Evolutionary conservation across 92 coral and sea anemone species (phyloP), one percentile per base, ranked within the genome.

Genomic region (Siderastrea siderea): DNA sequence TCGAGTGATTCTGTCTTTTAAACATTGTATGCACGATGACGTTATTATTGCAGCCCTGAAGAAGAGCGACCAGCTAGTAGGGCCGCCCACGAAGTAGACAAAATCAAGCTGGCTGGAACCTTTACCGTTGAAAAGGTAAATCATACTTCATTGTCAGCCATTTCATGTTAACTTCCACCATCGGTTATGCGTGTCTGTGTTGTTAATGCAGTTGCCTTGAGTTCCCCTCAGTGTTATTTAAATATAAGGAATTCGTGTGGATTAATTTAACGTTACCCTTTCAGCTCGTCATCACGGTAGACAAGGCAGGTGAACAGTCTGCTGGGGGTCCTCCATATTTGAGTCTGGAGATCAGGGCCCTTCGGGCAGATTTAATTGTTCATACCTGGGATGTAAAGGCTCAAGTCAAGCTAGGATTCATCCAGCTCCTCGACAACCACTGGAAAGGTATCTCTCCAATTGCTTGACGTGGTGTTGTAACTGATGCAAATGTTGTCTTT

Each of bases 91-190:
- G 67, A 83, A n/a, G 71, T 82, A 2, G 86, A 90, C 76, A 88
- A 67, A 69, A 84, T 87, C 68, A 93, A 85, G 54, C 62, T 97
- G 61, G 80, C 90, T 11, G 98, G 95, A 43, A 88, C 91, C 11
- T 95, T 97, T 76, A 88, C 94, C 45, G 87, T 97, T 67, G 82
- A 91, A 44, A 88, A 97, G 99, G 99, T 97, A 85, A 17, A 7
- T 16, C 13, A 43, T 55, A 1, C 12, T 8, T 11, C 12, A 14
- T 5, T 55, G 2, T 7, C 10, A 7, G 12, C 8, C 61, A 7
- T 55, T 55, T 55, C 12, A 5, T 3, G 12, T 55, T 2, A 55
- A 55, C 12, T 55, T 55, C 12, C 57, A 9, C 57, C 57, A 53
- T 26, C 38, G 38, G 38, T 26, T 26, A 26, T 26, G 0, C 38